phyloP scores from a whole-genome alignment of 2,113 vertebrate species.

The Brienomyrus brachyistius region DNA sequence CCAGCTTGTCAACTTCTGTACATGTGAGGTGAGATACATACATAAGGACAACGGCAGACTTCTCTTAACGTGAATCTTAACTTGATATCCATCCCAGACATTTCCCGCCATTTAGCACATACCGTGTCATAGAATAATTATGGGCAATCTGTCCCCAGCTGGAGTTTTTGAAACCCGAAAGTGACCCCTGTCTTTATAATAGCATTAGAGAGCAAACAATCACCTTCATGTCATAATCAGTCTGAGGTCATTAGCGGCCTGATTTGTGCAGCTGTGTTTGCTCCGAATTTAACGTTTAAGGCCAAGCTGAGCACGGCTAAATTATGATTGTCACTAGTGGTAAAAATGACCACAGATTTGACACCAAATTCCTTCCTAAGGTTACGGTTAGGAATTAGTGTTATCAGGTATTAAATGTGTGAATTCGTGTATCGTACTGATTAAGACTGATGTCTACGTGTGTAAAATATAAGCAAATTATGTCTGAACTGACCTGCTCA shows the following conservation, averaged over 20 bases:
- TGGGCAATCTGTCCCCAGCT: not conserved
- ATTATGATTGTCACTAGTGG: not conserved
- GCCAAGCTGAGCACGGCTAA: not conserved
- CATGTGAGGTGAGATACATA: not conserved
- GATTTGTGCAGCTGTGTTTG: not conserved
- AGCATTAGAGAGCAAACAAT: not conserved
- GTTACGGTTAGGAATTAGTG: not conserved
- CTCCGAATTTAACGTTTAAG: not conserved
- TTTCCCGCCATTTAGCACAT: not conserved
- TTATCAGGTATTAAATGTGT: not conserved
- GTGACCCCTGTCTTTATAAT: not conserved
- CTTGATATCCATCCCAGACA: not conserved
- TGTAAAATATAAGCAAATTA: too few relatives aligned
- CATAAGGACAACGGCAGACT: not conserved
- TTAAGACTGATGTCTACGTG: not conserved
- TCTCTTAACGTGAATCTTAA: not conserved
- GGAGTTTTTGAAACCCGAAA: not conserved
- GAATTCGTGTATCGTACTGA: not conserved
- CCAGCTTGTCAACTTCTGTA: not conserved
- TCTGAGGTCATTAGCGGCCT: not conserved
- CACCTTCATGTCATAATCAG: not conserved
- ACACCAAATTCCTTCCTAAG: not conserved
- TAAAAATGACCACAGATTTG: not conserved
- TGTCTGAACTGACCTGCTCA: too few relatives aligned
- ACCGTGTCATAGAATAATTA: not conserved